Conservation (phyloP, 1,140 invertebrate species). For the Neotoxoptera formosana region DNA sequence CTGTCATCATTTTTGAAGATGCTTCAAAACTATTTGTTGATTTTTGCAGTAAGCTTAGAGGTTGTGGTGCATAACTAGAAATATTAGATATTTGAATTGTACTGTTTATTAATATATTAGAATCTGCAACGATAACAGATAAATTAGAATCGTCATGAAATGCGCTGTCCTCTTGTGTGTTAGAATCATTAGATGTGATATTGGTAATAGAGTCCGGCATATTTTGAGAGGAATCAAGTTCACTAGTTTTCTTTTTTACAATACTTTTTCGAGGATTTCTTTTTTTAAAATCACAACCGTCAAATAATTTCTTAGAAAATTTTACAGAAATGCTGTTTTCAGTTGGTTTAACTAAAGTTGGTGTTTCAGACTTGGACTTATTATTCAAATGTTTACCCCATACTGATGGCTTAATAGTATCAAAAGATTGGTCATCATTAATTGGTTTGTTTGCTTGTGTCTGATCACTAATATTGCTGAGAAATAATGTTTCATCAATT, state of each 20-base stretch:
- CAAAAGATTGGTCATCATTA: conserved; percentile 61
- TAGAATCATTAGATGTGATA: not conserved
- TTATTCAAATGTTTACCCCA: conserved; percentile 71
- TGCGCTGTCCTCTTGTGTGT: conserved; percentile 56
- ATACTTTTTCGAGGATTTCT: conserved; percentile 75
- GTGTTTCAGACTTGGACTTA: conserved; percentile 61
- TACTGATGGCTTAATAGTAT: conserved; percentile 62
- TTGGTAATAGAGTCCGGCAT: not conserved
- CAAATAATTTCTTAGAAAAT: conserved; percentile 76
- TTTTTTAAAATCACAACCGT: conserved; percentile 72
- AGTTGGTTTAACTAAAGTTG: conserved; percentile 62
- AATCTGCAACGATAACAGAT: conserved; percentile 25
- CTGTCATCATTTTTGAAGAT: not conserved
- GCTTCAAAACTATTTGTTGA: conserved; percentile 60
- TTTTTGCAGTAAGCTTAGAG: conserved; percentile 65
- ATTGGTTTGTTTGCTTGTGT: conserved; percentile 60
- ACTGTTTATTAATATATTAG: conserved; percentile 59
- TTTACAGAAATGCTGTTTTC: conserved; percentile 65
- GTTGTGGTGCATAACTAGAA: conserved; percentile 61
- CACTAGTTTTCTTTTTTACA: conserved; percentile 45
- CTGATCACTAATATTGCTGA: conserved; percentile 61
- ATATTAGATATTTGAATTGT: conserved; percentile 62
- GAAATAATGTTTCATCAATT: conserved; percentile 25
- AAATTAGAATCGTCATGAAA: conserved; percentile 46
- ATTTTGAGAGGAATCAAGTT: conserved; percentile 19